Evolutionary conservation across 2,888 invertebrate species (phyloP).

Genomic region (Drosophila anomalipes): DNA sequence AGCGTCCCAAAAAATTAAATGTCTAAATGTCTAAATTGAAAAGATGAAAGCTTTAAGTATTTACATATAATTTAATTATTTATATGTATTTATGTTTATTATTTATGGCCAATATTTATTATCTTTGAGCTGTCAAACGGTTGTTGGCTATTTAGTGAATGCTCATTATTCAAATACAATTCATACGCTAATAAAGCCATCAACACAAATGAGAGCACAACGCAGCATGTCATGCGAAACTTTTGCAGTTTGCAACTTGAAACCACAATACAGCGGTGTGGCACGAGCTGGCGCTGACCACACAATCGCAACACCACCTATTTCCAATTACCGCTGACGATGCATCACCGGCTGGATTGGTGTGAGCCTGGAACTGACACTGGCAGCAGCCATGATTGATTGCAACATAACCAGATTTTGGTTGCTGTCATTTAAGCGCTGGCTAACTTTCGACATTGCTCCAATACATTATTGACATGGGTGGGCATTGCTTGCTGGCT

Average conservation of each 20-base stretch:
- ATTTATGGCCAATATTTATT: constrained; percentile 1
- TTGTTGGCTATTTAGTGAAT: constrained; percentile 30
- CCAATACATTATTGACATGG: constrained; percentile 48
- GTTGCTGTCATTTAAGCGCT: constrained; percentile 74
- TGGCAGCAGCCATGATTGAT: constrained; percentile 67
- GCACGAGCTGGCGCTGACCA: constrained; percentile 41
- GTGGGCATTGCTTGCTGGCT: background rate
- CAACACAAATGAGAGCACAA: constrained; percentile 41
- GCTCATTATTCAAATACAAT: constrained; percentile 61
- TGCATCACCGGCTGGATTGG: constrained; percentile 24
- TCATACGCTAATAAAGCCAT: constrained; percentile 69
- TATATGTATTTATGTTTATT: background rate
- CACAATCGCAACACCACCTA: constrained; percentile 76
- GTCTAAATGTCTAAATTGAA: background rate
- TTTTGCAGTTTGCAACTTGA: constrained; percentile 43
- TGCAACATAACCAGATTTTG: constrained; percentile 80
- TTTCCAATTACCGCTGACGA: constrained; percentile 77
- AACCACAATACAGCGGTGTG: constrained; percentile 56
- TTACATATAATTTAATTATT: background rate
- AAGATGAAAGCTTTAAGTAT: background rate
- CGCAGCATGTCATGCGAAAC: constrained; percentile 44
- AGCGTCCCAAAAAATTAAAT: background rate
- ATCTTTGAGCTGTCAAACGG: background rate
- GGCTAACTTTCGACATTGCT: constrained; percentile 63
- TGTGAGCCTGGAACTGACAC: constrained; percentile 19